Evolutionary conservation across 37 sponge, comb jelly and placozoan genomes (phyloP).

Genomic region (Diacarnus erythraeanus): DNA sequence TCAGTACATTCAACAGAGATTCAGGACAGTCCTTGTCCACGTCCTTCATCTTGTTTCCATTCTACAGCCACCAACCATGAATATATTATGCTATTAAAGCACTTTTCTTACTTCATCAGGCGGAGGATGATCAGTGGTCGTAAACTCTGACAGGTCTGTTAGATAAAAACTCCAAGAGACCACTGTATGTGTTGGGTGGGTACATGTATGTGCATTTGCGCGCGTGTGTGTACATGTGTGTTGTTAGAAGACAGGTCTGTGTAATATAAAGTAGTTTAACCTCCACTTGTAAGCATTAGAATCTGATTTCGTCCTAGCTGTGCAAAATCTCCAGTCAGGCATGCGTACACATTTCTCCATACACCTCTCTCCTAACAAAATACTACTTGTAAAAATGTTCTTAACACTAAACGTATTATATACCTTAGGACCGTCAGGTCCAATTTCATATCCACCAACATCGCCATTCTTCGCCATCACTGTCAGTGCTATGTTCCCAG

Average conservation of each 20-base stretch:
- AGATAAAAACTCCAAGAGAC: not conserved
- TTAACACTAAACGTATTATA: no score
- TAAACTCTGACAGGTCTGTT: slow-evolving; percentile 5
- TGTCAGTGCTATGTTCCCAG: not conserved
- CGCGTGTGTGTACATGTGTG: no score
- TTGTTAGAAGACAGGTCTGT: no score
- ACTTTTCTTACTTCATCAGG: not conserved
- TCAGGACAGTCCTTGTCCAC: not conserved
- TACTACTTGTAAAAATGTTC: no score
- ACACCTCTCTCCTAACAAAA: slow-evolving; percentile 3
- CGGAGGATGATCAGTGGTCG: not conserved
- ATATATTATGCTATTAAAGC: not conserved
- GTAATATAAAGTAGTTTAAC: not conserved
- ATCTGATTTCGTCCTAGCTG: slow-evolving; percentile 33
- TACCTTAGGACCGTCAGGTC: not conserved
- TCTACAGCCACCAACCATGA: not conserved
- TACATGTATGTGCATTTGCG: no score
- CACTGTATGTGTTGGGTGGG: not conserved
- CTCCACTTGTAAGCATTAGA: slow-evolving; percentile 7
- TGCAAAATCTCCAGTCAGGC: slow-evolving; percentile 30
- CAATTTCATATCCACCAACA: not conserved
- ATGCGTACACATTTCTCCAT: slow-evolving; percentile 14
- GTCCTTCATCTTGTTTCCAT: not conserved
- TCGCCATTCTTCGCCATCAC: slow-evolving; percentile 9
- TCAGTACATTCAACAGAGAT: slow-evolving; percentile 19